Conservation (phyloP, 2,797 vertebrate species). For the Avahi laniger region DNA sequence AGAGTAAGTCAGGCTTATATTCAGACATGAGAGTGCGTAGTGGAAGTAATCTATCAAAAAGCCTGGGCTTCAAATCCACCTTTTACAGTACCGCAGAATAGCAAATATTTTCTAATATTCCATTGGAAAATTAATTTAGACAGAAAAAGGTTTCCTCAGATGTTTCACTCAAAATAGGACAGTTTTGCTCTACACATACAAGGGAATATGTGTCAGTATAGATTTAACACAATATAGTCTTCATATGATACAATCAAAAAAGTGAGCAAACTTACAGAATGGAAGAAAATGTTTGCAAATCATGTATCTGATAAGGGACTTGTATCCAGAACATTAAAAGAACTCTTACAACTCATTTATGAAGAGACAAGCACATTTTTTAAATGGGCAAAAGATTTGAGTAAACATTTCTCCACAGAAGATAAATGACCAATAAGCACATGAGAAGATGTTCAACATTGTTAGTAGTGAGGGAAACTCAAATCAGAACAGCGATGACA, state of each 20-base stretch:
- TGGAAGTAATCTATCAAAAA: not conserved
- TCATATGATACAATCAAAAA: not conserved
- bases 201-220: not conserved
- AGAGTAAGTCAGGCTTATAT: not conserved
- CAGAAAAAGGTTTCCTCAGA: not conserved
- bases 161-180: not conserved
- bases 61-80: not conserved
- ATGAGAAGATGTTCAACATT: not conserved
- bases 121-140: conserved; percentile 20
- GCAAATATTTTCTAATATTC: not conserved
- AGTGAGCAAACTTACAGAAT: not conserved
- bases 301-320: not conserved
- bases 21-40: not conserved
- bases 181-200: not conserved
- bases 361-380: not conserved
- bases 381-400: not conserved
- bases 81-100: not conserved
- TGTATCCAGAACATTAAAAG: not conserved
- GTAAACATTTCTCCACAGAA: conserved; percentile 29
- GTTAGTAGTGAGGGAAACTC: not conserved
- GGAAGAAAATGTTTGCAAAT: not conserved
- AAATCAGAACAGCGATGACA: not conserved
- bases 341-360: not conserved
- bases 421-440: not conserved
- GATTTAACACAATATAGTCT: not conserved